A percentile compares a stretch with the other conserved stretches of the same genome.
Evolutionary conservation across 2,113 vertebrate species (phyloP).

Genomic region (Rousettus leschenaultii): DNA sequence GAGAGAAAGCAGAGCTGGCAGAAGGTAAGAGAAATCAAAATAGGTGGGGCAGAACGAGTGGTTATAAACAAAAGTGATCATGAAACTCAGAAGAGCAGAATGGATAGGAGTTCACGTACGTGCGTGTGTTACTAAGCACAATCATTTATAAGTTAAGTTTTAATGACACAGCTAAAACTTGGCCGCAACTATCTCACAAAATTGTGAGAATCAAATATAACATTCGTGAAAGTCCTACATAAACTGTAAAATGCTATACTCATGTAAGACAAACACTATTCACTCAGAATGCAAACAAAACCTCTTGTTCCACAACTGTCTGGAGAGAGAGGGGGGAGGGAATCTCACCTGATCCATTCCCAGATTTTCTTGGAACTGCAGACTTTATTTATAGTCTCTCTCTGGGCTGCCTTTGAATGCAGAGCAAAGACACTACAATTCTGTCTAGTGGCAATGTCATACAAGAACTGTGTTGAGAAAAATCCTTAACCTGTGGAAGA

Average conservation of each 20-base stretch:
- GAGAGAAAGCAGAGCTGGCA: neutral
- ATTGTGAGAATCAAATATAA: neutral
- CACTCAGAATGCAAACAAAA: slow-evolving; percentile 14
- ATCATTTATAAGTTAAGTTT: neutral
- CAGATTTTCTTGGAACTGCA: slow-evolving; percentile 25
- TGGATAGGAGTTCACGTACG: neutral
- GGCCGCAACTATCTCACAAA: neutral
- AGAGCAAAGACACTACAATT: neutral
- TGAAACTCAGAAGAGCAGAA: slow-evolving; percentile 19
- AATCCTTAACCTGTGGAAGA: neutral
- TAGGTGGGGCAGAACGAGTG: neutral
- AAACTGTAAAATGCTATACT: slow-evolving; percentile 41
- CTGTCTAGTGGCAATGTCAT: neutral
- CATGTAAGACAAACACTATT: neutral
- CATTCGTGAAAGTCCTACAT: slow-evolving; percentile 9
- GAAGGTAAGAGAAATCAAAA: neutral
- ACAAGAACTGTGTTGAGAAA: neutral
- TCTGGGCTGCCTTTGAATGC: neutral
- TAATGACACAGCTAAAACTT: neutral
- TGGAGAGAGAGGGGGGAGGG: neutral
- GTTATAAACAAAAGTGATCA: neutral
- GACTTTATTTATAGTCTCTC: neutral
- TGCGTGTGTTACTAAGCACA: neutral
- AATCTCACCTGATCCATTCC: neutral
- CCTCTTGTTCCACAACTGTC: neutral